Evolutionary conservation across 2,888 invertebrate genomes (phyloP).

Genomic region (Drosophila dives): DNA sequence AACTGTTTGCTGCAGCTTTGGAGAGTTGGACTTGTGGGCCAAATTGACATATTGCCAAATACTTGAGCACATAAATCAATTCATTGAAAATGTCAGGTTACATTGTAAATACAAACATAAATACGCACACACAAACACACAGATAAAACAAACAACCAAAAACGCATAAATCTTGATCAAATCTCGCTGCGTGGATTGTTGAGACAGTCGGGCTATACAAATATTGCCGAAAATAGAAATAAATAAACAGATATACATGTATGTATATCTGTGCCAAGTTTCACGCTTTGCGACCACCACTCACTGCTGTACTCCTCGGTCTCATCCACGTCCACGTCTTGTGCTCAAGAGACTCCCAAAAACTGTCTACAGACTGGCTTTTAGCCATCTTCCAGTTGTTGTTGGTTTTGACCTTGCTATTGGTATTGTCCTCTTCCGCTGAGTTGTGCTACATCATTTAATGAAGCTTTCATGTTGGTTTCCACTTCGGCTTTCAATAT

Average conservation of each 20-base stretch:
- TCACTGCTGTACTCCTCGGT: constrained; percentile 37
- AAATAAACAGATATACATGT: constrained; percentile 2
- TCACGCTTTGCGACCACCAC: constrained; percentile 39
- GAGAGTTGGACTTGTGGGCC: constrained; percentile 1
- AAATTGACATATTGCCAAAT: constrained; percentile 54
- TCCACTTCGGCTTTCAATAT: constrained; percentile 53
- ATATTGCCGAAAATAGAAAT: constrained; percentile 31
- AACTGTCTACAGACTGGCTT: constrained; percentile 43
- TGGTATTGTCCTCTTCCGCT: constrained; percentile 7
- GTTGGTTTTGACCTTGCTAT: not conserved
- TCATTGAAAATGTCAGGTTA: constrained; percentile 71
- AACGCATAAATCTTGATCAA: constrained; percentile 60
- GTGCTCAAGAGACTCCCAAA: constrained; percentile 3
- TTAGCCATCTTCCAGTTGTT: constrained; percentile 6
- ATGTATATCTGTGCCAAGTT: constrained; percentile 26
- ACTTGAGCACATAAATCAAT: constrained; percentile 70
- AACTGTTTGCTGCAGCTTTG: constrained; percentile 27
- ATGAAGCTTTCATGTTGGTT: constrained; percentile 68
- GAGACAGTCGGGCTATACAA: constrained; percentile 13
- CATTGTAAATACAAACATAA: constrained; percentile 68
- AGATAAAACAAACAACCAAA: constrained; percentile 13
- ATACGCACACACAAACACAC: constrained; percentile 10
- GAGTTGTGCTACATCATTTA: constrained; percentile 69
- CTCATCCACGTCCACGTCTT: not conserved
- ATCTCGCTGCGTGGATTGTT: constrained; percentile 7